phyloP scores from a whole-genome alignment of 2,888 invertebrate species.

The Nowickia ferox region DNA sequence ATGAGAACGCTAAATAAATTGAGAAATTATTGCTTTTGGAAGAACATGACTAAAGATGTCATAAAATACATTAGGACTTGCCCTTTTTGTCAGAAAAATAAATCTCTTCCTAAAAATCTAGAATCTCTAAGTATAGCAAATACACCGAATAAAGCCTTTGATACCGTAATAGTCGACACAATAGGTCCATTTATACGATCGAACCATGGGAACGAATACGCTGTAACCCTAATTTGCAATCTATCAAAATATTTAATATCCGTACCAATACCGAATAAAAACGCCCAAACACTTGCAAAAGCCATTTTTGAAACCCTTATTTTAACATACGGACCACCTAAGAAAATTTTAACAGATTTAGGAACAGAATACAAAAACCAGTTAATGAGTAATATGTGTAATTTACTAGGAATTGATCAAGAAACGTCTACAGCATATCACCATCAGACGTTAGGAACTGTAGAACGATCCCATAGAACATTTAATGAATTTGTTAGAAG shows the following conservation, averaged over 20 bases:
- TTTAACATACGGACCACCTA: neutral
- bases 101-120: neutral
- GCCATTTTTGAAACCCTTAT: neutral
- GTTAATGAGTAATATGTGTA: slow-evolving; percentile 23
- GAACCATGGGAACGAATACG: slow-evolving; percentile 66
- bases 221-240: slow-evolving; percentile 68
- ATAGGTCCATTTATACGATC: slow-evolving; percentile 68
- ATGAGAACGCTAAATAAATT: slow-evolving; percentile 1
- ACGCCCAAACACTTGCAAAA: neutral
- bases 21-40: slow-evolving; percentile 6
- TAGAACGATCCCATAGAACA: slow-evolving; percentile 73
- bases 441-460: slow-evolving; percentile 69
- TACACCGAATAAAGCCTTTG: slow-evolving; percentile 59
- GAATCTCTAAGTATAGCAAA: slow-evolving; percentile 24
- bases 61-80: neutral
- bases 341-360: slow-evolving; percentile 13
- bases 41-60: slow-evolving; percentile 19
- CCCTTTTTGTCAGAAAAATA: slow-evolving; percentile 7
- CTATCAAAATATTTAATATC: slow-evolving; percentile 52
- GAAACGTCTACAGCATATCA: slow-evolving; percentile 64
- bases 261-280: too few species aligned
- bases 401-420: slow-evolving; percentile 4
- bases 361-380: too few species aligned
- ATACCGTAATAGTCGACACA: slow-evolving; percentile 70
- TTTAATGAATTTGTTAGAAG: slow-evolving; percentile 70